These are phyloP conservation scores for Etia nguti DNA, from an alignment of 2,113 vertebrate species.

Conservation along the genomic window DNA sequence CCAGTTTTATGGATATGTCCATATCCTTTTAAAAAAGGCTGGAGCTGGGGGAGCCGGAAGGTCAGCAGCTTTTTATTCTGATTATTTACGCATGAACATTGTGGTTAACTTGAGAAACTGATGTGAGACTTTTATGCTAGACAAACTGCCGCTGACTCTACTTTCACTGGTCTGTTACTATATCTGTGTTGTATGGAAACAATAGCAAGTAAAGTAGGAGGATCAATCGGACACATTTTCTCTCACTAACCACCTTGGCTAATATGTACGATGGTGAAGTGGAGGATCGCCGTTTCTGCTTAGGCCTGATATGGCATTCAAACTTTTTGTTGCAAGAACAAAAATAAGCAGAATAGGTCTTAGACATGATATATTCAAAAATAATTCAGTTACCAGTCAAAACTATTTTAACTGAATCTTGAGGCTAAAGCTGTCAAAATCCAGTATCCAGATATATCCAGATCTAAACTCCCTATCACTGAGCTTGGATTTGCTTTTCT, in stretches of 20 bases:
- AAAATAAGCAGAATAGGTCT: neutral
- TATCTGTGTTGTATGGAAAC: neutral
- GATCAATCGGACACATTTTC: neutral
- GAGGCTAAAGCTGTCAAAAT: neutral
- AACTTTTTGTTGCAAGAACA: neutral
- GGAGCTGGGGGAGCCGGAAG: neutral
- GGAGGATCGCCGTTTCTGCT: neutral
- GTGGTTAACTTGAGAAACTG: neutral
- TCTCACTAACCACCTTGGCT: neutral
- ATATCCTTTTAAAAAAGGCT: neutral
- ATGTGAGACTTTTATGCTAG: neutral
- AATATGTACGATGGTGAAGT: neutral
- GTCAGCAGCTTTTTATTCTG: neutral
- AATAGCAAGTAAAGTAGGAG: neutral
- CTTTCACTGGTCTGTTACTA: neutral
- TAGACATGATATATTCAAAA: neutral
- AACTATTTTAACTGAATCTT: neutral
- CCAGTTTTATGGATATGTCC: neutral
- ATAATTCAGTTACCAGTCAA: neutral
- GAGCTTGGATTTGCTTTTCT: neutral
- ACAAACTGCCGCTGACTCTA: neutral
- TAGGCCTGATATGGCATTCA: neutral
- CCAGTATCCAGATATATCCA: neutral
- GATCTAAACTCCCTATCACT: neutral
- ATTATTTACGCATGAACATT: neutral